Conservation (phyloP, 64 coral and sea anemone genomes). For the Stylophora pistillata region DNA sequence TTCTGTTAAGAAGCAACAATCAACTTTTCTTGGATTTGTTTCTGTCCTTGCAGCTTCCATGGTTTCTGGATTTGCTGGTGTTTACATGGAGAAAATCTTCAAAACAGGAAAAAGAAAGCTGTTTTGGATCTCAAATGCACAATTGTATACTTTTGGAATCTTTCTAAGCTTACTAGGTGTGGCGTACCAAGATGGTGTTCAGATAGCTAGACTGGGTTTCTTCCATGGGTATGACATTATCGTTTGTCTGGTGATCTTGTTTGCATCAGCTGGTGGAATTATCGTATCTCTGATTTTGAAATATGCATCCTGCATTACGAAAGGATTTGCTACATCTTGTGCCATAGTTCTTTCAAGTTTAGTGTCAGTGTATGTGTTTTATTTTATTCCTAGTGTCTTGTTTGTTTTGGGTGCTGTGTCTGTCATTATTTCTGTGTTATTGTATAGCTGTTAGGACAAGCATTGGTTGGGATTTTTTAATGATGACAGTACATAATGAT, state of each 20-base stretch:
- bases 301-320: constrained; percentile 75
- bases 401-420: constrained; percentile 60
- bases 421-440: constrained; percentile 58
- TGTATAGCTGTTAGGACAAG: constrained; percentile 22
- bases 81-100: constrained; percentile 72
- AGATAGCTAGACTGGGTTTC: constrained; percentile 54
- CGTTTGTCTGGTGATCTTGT: constrained; percentile 48
- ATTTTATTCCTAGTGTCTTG: constrained; percentile 61
- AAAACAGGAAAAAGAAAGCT: constrained; percentile 49
- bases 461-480: background rate
- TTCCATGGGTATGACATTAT: constrained; percentile 74
- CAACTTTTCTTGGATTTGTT: constrained; percentile 44
- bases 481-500: background rate
- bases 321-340: constrained; percentile 85
- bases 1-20: constrained; percentile 19
- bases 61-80: constrained; percentile 75
- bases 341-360: constrained; percentile 75
- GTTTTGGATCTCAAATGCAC: constrained; percentile 70
- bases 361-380: constrained; percentile 65
- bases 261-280: constrained; percentile 65
- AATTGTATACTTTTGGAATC: constrained; percentile 54
- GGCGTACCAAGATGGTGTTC: constrained; percentile 46
- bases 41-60: constrained; percentile 58
- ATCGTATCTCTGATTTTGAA: constrained; percentile 75
- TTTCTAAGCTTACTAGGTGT: constrained; percentile 56